Base-by-base conservation (phyloP, 2,888 invertebrate species). In the Argyresthia albistria region DNA sequence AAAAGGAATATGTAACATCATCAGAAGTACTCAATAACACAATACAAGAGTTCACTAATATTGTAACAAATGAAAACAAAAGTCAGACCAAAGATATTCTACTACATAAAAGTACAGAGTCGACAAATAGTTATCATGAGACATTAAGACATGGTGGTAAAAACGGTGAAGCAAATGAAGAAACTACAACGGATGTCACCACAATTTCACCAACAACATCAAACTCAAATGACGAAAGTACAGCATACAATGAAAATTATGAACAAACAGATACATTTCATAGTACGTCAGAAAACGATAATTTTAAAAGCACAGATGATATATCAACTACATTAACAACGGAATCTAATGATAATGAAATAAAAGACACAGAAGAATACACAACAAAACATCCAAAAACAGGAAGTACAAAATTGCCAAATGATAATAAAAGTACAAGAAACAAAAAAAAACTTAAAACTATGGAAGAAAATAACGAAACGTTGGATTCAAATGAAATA, bases 361-460 rank as follows among this genome's bases (percentile, higher is more conserved):
- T 3, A 11, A 39, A 6, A 39, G 39, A 39, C 39, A 8, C 3
- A 9, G 39, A 39, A 39, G 4, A 6, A 4, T 3, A 39, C 39
- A 25, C 25, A 25, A 25, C 25, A 4, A 2, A 25, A 25, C 25
- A 25, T 6, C 25, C 25, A 25, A 25, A 4, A 6, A 25, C 3
- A 25, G 25, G 3, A 25, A 25, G 25, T 25, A 25, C 25, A 25
- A 25, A 25, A 25, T 4, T 6, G 25, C 25, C 25, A 25, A 25
- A 25, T 25, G 6, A 25, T 25, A 51, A 70, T 76, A 7, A 67
- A 74, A 16, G 61, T 72, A 54, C 70, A 76, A 55, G 56, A 75
- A 0, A 62, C 58, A 43, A 16, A 12, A 50, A 63, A 61, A 50
- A 65, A 62, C 14, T n/a, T 3, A 11, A 14, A 11, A n/a, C n/a